Evolutionary conservation across 2,888 invertebrate species (phyloP).

Genomic region (Xylocampa areola): DNA sequence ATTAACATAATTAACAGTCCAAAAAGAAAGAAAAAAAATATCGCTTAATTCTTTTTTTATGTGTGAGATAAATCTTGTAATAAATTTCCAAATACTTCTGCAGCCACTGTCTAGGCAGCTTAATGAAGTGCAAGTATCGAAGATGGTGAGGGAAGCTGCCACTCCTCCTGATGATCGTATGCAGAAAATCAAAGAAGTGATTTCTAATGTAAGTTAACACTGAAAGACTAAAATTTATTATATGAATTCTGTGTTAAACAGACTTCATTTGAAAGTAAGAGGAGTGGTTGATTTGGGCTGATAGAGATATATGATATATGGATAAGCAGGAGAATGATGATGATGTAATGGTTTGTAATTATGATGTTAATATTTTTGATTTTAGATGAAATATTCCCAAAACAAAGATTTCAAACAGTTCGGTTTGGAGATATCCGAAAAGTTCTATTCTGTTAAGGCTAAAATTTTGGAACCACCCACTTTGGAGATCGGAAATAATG

Average conservation of each 20-base stretch:
- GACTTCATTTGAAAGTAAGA: too few species aligned
- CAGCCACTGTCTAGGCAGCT: slow-evolving; percentile 92
- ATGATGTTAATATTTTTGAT: slow-evolving; percentile 2
- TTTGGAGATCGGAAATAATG: slow-evolving; percentile 91
- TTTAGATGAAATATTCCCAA: slow-evolving; percentile 81
- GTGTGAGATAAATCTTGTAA: too few species aligned
- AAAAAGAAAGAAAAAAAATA: too few species aligned
- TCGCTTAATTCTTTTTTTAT: too few species aligned
- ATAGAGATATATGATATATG: too few species aligned
- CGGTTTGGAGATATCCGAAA: slow-evolving; percentile 93
- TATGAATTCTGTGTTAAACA: too few species aligned
- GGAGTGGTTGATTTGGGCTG: too few species aligned
- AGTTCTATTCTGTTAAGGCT: slow-evolving; percentile 94
- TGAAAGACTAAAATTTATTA: too few species aligned
- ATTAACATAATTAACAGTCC: too few species aligned
- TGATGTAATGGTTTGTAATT: slow-evolving; percentile 2
- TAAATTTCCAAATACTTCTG: slow-evolving; percentile 16
- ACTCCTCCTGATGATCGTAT: slow-evolving; percentile 94
- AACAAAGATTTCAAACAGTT: slow-evolving; percentile 92
- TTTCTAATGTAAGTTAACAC: slow-evolving; percentile 86
- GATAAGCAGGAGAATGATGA: too few species aligned
- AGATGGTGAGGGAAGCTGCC: slow-evolving; percentile 96
- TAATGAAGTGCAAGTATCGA: slow-evolving; percentile 94
- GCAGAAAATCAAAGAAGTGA: slow-evolving; percentile 93
- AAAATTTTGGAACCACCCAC: slow-evolving; percentile 94